These are phyloP conservation scores for Notiomystis cincta DNA, from an alignment of 2,113 vertebrate genomes.

Conservation along the genomic window DNA sequence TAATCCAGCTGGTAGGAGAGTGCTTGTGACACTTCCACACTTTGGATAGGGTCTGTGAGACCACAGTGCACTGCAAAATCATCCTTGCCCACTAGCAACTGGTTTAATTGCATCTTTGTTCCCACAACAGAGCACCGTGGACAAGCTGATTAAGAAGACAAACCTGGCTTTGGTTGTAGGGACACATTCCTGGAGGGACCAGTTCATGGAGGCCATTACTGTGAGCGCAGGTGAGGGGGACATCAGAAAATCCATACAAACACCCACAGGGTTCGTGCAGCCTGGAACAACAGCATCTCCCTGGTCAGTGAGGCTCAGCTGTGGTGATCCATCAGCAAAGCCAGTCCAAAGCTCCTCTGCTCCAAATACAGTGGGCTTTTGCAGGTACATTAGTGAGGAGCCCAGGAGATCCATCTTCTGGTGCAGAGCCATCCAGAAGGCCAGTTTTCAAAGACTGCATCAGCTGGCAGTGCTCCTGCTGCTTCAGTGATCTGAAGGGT, in stretches of 20 bases:
- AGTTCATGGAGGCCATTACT: slow-evolving; percentile 98
- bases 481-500: not conserved
- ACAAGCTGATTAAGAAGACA: slow-evolving; percentile 98
- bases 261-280: not conserved
- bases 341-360: not conserved
- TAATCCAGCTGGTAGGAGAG: not conserved
- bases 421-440: not conserved
- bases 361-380: not conserved
- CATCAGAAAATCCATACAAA: not conserved
- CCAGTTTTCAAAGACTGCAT: not conserved
- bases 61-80: not conserved
- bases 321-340: not conserved
- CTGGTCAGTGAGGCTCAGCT: not conserved
- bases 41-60: not conserved
- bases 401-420: not conserved
- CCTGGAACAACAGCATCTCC: not conserved
- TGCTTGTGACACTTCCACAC: not conserved
- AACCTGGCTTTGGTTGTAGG: slow-evolving; percentile 96
- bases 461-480: not conserved
- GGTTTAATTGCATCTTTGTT: slow-evolving; percentile 47
- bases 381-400: not conserved
- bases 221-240: slow-evolving; percentile 89
- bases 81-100: not conserved
- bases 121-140: slow-evolving; percentile 87
- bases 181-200: slow-evolving; percentile 97